Evolutionary conservation across 2,797 vertebrate genomes (phyloP).

Genomic region (Chelon labrosus): DNA sequence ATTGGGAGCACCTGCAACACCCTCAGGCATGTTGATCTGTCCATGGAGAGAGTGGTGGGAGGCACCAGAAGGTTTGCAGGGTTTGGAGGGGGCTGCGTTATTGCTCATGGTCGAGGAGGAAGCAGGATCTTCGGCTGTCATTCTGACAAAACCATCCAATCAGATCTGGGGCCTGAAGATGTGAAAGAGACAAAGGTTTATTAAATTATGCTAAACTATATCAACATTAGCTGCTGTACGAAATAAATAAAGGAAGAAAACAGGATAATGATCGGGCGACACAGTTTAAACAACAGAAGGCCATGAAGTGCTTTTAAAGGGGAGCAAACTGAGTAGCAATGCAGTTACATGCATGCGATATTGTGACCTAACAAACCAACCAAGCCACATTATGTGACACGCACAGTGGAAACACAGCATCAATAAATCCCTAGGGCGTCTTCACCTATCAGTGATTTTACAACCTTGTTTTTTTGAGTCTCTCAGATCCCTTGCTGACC

Average conservation of each 20-base stretch:
- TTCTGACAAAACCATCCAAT: constrained; percentile 95
- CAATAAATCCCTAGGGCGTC: constrained; percentile 63
- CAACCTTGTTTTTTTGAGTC: constrained; percentile 80
- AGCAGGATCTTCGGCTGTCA: constrained; percentile 97
- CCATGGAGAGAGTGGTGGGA: constrained; percentile 82
- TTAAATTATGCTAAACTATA: background rate
- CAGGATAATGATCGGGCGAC: background rate
- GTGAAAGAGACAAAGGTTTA: constrained; percentile 7
- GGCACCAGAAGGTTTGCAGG: constrained; percentile 71
- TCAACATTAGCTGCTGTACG: background rate
- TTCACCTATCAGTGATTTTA: constrained; percentile 77
- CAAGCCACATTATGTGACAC: constrained; percentile 35
- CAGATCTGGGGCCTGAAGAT: constrained; percentile 83
- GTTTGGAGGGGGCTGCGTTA: constrained; percentile 76
- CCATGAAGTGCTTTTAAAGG: constrained; percentile 1
- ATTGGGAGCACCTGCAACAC: constrained; percentile 91
- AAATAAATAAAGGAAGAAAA: constrained; percentile 14
- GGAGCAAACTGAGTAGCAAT: constrained; percentile 13
- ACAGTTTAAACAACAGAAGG: constrained; percentile 8
- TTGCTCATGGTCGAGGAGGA: constrained; percentile 93
- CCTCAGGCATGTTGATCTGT: constrained; percentile 87
- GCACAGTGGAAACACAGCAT: constrained; percentile 53
- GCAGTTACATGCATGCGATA: constrained; percentile 24
- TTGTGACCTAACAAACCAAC: constrained; percentile 34
- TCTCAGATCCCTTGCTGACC: constrained; percentile 67